Conservation (phyloP, 2,797 vertebrate genomes). For the Pangasius macronema region DNA sequence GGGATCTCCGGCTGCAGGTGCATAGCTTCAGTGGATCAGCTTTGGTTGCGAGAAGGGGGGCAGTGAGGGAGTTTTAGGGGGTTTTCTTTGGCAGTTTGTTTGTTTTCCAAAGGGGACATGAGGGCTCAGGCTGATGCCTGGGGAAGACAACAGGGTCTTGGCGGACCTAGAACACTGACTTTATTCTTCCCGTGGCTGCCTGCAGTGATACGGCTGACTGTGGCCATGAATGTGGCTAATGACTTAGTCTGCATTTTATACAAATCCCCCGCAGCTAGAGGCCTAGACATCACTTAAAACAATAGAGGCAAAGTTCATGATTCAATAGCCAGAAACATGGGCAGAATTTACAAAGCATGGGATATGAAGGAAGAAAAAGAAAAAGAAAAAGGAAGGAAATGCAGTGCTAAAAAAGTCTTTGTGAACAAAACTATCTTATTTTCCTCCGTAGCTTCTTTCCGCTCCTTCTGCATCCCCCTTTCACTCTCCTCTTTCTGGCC, state of each 20-base stretch:
- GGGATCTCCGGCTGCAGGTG: slow-evolving; percentile 58
- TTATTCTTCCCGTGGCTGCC: slow-evolving; percentile 59
- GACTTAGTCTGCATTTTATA: slow-evolving; percentile 68
- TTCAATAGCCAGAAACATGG: slow-evolving; percentile 50
- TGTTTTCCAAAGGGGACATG: slow-evolving; percentile 52
- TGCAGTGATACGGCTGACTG: slow-evolving; percentile 60
- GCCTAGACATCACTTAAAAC: slow-evolving; percentile 61
- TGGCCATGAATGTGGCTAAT: slow-evolving; percentile 62
- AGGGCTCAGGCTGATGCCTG: slow-evolving; percentile 52
- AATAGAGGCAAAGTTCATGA: slow-evolving; percentile 62
- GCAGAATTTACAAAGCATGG: slow-evolving; percentile 42
- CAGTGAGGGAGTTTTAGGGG: slow-evolving; percentile 11
- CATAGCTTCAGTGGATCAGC: slow-evolving; percentile 56
- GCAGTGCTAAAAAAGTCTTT: neutral
- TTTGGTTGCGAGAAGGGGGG: neutral
- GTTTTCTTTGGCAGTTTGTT: slow-evolving; percentile 55
- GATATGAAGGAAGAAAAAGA: slow-evolving; percentile 43
- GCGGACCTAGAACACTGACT: slow-evolving; percentile 62
- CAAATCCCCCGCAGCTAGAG: slow-evolving; percentile 60
- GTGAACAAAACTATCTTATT: neutral
- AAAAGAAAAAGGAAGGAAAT: slow-evolving; percentile 51
- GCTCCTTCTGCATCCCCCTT: slow-evolving; percentile 10
- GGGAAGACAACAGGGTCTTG: slow-evolving; percentile 49
- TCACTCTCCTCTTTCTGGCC: slow-evolving; percentile 45
- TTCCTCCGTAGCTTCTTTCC: slow-evolving; percentile 8